These are phyloP conservation scores for Hybognathus amarus DNA, from an alignment of 2,797 vertebrate species.

Conservation along the genomic window DNA sequence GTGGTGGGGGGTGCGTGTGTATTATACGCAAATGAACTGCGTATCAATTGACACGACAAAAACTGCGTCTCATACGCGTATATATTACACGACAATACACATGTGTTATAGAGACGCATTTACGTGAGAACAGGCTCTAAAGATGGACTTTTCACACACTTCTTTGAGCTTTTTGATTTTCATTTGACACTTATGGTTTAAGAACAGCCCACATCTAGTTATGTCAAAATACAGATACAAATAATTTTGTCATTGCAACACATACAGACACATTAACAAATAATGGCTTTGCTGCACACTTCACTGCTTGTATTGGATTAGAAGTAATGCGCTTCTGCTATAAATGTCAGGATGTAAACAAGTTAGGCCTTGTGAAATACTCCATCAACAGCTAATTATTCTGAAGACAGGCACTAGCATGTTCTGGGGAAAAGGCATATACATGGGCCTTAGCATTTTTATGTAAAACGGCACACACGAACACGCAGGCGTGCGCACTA, in stretches of 20 bases:
- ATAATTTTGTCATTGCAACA: neutral
- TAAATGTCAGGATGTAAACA: neutral
- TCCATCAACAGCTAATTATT: conserved; percentile 43
- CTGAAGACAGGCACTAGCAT: conserved; percentile 50
- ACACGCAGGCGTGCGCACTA: neutral
- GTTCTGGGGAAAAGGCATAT: conserved; percentile 48
- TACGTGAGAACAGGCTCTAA: no score
- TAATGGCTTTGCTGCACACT: neutral
- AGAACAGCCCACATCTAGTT: neutral
- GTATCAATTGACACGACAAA: no score
- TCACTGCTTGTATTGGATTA: neutral
- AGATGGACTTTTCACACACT: neutral
- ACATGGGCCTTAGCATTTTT: conserved; percentile 47
- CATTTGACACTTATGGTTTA: neutral
- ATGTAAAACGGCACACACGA: conserved; percentile 36
- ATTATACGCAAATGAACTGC: no score
- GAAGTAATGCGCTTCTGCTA: neutral
- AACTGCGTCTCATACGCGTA: no score
- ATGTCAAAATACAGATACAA: neutral
- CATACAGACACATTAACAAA: neutral
- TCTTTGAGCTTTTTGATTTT: neutral
- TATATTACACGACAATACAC: no score
- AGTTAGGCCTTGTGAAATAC: neutral
- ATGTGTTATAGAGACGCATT: no score
- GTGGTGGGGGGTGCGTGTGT: no score